These are phyloP conservation scores for Physocephala rufipes DNA, from an alignment of 2,888 invertebrate species.

Conservation along the genomic window DNA sequence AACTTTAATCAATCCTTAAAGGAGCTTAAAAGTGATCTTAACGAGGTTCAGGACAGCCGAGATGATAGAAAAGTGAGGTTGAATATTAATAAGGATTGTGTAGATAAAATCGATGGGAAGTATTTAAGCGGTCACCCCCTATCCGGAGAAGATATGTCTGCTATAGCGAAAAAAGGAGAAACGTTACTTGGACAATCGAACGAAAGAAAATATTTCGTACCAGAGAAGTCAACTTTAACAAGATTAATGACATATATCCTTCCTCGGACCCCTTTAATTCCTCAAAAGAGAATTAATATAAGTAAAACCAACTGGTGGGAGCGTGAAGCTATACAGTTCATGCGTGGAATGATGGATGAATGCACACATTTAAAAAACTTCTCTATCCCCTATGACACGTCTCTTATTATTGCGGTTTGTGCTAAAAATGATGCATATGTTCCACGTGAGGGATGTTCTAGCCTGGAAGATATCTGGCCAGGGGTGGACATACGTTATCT, in stretches of 20 bases:
- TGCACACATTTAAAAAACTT: conserved; percentile 97
- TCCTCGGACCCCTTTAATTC: conserved; percentile 49
- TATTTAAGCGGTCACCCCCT: too few species aligned
- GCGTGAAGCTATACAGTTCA: conserved; percentile 87
- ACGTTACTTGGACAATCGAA: too few species aligned
- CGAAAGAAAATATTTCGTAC: conserved; percentile 5
- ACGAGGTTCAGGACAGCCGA: conserved; percentile 36
- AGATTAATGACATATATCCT: conserved; percentile 63
- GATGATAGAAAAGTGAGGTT: not conserved
- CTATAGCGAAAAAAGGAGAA: too few species aligned
- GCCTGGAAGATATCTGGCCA: conserved; percentile 91
- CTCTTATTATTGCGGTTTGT: conserved; percentile 88
- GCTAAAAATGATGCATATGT: conserved; percentile 92
- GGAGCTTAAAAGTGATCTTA: conserved; percentile 64
- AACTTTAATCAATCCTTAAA: conserved; percentile 70
- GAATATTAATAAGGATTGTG: not conserved
- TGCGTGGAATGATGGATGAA: conserved; percentile 98
- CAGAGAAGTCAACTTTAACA: conserved; percentile 54
- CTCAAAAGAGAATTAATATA: conserved; percentile 67
- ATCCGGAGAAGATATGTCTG: too few species aligned
- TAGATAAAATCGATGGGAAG: too few species aligned
- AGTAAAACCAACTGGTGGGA: conserved; percentile 76
- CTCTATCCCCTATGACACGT: conserved; percentile 85
- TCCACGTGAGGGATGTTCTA: conserved; percentile 83
- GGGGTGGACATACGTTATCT: conserved; percentile 88